Percentiles rank a stretch among this genome's conserved stretches.
These are phyloP conservation scores for Scophthalmus maximus DNA, from an alignment of 2,113 vertebrate genomes.

Conservation along the genomic window DNA sequence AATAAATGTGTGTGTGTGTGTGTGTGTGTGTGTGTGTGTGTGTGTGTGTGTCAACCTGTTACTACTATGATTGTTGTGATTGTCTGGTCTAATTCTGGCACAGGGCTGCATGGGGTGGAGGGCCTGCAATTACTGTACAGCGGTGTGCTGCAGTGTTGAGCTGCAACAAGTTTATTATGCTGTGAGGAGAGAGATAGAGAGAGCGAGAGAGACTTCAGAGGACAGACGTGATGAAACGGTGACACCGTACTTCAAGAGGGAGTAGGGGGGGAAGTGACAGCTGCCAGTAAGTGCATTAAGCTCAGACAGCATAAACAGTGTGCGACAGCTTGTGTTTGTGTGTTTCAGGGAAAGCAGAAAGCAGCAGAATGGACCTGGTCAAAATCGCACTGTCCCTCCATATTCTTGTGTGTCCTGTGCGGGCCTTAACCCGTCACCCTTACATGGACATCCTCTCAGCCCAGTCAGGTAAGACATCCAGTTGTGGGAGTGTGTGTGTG, in stretches of 20 bases:
- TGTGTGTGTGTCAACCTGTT: background rate
- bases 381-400: conserved; percentile 84
- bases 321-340: conserved; percentile 15
- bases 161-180: conserved; percentile 65
- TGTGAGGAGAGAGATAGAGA: conserved; percentile 33
- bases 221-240: conserved; percentile 34
- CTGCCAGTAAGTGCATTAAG: conserved; percentile 49
- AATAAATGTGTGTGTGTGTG: background rate
- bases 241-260: conserved; percentile 41
- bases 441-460: conserved; percentile 83
- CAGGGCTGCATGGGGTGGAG: background rate
- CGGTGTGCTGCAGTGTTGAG: conserved; percentile 67
- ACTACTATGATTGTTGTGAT: background rate
- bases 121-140: background rate
- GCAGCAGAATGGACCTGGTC: conserved; percentile 83
- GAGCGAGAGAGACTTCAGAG: conserved; percentile 28
- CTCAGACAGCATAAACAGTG: conserved; percentile 34
- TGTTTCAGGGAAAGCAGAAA: conserved; percentile 18
- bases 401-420: conserved; percentile 83
- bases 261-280: conserved; percentile 52
- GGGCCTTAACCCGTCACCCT: conserved; percentile 77
- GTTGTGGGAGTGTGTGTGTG: too few species aligned
- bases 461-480: conserved; percentile 81
- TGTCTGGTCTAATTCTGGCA: background rate
- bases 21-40: too few species aligned